Conservation (phyloP, 2,888 invertebrate genomes). For the Drosophila hamatofila region DNA sequence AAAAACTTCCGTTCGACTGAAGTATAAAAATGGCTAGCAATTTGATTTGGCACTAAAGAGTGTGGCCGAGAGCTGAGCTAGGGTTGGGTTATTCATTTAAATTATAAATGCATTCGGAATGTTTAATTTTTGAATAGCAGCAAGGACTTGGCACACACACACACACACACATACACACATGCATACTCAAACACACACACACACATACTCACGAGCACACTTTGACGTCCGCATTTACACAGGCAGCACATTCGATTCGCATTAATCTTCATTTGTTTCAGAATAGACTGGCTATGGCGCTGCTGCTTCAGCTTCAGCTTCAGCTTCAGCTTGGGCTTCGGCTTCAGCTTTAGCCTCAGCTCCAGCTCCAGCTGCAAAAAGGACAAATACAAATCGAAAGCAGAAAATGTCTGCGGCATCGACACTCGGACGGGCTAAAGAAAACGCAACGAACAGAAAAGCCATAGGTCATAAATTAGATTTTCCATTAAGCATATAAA, state of each 20-base stretch:
- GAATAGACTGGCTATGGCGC: conserved; percentile 73
- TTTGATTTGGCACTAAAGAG: conserved; percentile 53
- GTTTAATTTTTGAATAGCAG: conserved; percentile 78
- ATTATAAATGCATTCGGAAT: conserved; percentile 82
- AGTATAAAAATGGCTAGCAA: conserved; percentile 64
- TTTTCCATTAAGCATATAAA: conserved; percentile 81
- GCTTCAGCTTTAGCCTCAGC: conserved; percentile 8
- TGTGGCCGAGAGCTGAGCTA: conserved; percentile 3
- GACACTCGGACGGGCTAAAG: conserved; percentile 56
- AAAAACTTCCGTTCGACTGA: conserved; percentile 78
- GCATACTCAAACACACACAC: conserved; percentile 17
- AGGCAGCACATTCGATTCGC: conserved; percentile 81
- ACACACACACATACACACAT: background rate
- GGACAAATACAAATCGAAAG: conserved; percentile 81
- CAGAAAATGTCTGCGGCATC: conserved; percentile 82
- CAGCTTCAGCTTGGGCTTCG: conserved; percentile 2
- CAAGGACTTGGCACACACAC: conserved; percentile 18
- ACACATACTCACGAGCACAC: conserved; percentile 10
- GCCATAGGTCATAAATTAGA: conserved; percentile 81
- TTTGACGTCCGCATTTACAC: conserved; percentile 67
- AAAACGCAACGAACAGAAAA: conserved; percentile 81
- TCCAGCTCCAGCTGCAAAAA: conserved; percentile 45
- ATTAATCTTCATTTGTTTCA: conserved; percentile 81
- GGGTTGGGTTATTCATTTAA: conserved; percentile 77
- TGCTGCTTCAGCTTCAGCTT: conserved; percentile 9